phyloP scores from a whole-genome alignment of 2,113 vertebrate genomes.

The Thamnaconus septentrionalis region DNA sequence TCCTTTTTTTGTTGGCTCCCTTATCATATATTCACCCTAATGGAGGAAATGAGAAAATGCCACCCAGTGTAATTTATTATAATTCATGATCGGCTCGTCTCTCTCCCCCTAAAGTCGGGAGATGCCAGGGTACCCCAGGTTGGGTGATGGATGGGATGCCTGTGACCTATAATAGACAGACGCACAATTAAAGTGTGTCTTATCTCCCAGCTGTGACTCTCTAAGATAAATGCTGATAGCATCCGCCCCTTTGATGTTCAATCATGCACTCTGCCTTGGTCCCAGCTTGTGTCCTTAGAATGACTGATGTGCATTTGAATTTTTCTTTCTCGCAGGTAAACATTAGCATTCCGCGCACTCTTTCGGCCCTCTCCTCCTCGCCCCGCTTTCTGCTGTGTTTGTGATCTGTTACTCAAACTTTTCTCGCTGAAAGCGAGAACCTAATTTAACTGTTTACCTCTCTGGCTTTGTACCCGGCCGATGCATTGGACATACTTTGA shows the following conservation, averaged over 20 bases:
- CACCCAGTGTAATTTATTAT: constrained; percentile 44
- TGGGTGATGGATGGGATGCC: constrained; percentile 63
- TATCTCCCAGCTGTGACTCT: constrained; percentile 54
- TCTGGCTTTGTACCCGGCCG: constrained; percentile 5
- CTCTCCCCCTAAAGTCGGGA: constrained; percentile 39
- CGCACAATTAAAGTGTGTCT: constrained; percentile 59
- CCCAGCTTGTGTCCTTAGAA: constrained; percentile 53
- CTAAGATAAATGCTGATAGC: constrained; percentile 64
- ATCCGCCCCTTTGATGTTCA: constrained; percentile 52
- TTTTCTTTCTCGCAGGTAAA: constrained; percentile 53
- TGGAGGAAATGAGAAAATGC: constrained; percentile 45
- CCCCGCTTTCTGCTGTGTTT: constrained; percentile 21
- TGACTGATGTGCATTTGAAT: constrained; percentile 60
- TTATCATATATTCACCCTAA: constrained; percentile 33
- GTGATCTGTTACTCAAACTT: constrained; percentile 23
- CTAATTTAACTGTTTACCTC: constrained; percentile 37
- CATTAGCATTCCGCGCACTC: constrained; percentile 53
- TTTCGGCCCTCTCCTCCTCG: constrained; percentile 24
- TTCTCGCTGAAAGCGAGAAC: constrained; percentile 12
- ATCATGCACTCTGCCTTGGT: constrained; percentile 50
- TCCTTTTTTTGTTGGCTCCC: constrained; percentile 18
- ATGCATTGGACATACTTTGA: constrained; percentile 26
- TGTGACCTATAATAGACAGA: constrained; percentile 65
- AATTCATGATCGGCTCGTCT: constrained; percentile 48
- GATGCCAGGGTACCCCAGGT: constrained; percentile 27